Evolutionary conservation across 2,113 vertebrate genomes (phyloP).

Genomic region (Naja naja): DNA sequence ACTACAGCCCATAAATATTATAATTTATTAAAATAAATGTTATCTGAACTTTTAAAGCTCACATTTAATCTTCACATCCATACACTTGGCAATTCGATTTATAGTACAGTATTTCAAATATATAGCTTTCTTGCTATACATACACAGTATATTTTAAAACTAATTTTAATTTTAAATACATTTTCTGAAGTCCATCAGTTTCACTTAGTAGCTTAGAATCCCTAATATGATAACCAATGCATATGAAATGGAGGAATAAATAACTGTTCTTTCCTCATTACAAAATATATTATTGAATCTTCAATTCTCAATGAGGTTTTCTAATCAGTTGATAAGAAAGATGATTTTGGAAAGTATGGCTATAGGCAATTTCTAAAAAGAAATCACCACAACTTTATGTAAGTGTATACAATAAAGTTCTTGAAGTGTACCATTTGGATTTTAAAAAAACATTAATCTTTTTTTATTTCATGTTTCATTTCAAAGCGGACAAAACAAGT

Average conservation of each 20-base stretch:
- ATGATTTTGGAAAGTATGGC: background rate
- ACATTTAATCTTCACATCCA: background rate
- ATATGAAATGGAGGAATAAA: background rate
- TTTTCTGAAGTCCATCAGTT: background rate
- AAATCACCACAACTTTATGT: background rate
- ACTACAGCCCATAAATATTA: background rate
- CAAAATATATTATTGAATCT: background rate
- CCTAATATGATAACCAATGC: background rate
- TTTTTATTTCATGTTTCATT: background rate
- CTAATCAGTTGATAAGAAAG: background rate
- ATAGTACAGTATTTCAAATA: background rate
- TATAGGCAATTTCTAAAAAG: background rate
- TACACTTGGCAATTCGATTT: background rate
- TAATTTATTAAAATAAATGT: slow-evolving; percentile 31
- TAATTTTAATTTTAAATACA: background rate
- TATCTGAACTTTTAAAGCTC: background rate
- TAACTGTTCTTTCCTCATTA: background rate
- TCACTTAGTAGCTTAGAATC: background rate
- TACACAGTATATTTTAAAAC: background rate
- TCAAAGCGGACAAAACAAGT: background rate
- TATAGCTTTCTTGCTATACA: background rate
- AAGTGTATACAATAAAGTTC: background rate
- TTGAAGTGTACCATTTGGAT: background rate
- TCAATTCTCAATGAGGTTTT: background rate
- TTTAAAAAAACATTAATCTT: background rate